Base-by-base conservation (phyloP, 2,888 invertebrate genomes). In the Eilema sororculum region DNA sequence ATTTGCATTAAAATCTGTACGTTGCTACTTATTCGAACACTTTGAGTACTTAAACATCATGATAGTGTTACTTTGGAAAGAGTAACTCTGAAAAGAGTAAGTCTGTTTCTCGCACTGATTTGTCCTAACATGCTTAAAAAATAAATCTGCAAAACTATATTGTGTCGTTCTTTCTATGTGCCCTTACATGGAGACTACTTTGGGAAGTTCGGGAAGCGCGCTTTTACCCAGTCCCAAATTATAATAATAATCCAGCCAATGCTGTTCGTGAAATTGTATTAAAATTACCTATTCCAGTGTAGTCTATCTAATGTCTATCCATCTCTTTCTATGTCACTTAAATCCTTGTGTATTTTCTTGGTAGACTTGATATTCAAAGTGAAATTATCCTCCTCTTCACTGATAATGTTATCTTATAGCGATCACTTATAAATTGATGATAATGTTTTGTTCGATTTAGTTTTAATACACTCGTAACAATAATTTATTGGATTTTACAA, bases 1-100 rank as follows among this genome's bases (percentile, higher is more conserved):
- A 41, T 71, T 74, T 75, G 76, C 78, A 76, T 77, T 37, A 73
- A 68, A 70, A 74, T 75, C 60, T 74, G 71, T 77, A 75, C 65
- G 61, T 63, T 56, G 37, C 22, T 68, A 62, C 25, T 56, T 52
- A 52, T 57, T 52, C 16, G 67, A 59, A 63, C 63, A 63, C 67
- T 67, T 59, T 5, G 13, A 41, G 24, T 16, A 63, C 24, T 68
- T 63, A 46, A 46, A 30, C 58, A n/a, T 52, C n/a, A 52, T 52
- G 20, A 52, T 9, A 52, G 52, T 52, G 20, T n/a, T 52, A 20
- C 46, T 20, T 37, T 5, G 13, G 13, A n/a, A n/a, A n/a, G n/a
- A n/a, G n/a, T n/a, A n/a, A n/a, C n/a, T n/a, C n/a, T n/a, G n/a
- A n/a, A 2, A 5, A 20, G 6, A 52, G 52, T 9, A n/a, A 52